These are phyloP conservation scores for Agriopis aurantiaria DNA, from an alignment of 2,888 invertebrate genomes.

Conservation along the genomic window DNA sequence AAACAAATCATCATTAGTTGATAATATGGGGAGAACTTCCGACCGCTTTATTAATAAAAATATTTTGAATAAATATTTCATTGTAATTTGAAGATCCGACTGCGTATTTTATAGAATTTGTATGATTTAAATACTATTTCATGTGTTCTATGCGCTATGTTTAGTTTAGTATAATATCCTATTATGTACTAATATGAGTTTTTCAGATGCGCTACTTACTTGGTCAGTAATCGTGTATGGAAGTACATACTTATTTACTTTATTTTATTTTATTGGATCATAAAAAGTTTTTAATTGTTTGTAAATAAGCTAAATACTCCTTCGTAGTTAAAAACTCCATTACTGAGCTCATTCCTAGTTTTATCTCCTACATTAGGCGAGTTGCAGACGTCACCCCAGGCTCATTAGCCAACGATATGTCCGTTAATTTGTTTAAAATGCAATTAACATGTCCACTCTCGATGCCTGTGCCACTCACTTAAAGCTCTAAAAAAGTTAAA, in stretches of 20 bases:
- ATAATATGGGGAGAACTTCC: constrained; percentile 26
- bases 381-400: constrained; percentile 49
- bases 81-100: not conserved
- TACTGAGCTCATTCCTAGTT: constrained; percentile 33
- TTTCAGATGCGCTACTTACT: no score
- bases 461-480: constrained; percentile 58
- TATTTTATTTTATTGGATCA: no score
- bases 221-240: no score
- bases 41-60: constrained; percentile 11
- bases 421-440: constrained; percentile 82
- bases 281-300: not conserved
- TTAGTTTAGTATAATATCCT: no score
- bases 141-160: no score
- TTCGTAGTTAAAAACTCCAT: constrained; percentile 14
- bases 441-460: constrained; percentile 79
- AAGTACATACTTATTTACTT: no score
- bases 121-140: not conserved
- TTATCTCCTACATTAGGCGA: constrained; percentile 40
- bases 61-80: constrained; percentile 12
- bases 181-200: no score
- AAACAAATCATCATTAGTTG: constrained; percentile 45
- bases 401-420: constrained; percentile 79
- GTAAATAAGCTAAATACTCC: not conserved
- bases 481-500: constrained; percentile 50
- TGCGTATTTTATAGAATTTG: not conserved